Base-by-base conservation (phyloP, 2,797 vertebrate species). In the Pseudotriccus pelzelni region DNA sequence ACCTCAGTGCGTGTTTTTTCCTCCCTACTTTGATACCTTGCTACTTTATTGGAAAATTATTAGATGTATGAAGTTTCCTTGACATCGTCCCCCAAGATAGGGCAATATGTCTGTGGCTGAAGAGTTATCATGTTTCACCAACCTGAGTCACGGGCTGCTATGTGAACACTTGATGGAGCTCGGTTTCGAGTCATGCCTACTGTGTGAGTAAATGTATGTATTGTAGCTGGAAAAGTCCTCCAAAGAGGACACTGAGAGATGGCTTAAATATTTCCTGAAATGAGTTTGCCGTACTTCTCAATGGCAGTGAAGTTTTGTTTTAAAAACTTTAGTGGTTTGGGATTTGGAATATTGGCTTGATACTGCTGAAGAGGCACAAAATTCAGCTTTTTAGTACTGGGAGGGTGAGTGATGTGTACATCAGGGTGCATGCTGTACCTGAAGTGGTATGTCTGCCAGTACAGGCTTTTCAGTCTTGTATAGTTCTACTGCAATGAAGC, bases 91-190 rank as follows among this genome's bases (percentile, higher is more conserved):
- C 60, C 60, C 28, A 23, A 74, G 41, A 76, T 0, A 30, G 37
- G 39, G 43, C 75, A 68, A 18, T 58, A 32, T 93, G 60, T 77
- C 64, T 10, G 37, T 92, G 39, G 28, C 21, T 58, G 53, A 21
- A 50, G 27, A 73, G n/a, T 78, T 94, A 79, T 49, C 47, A 23
- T 69, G 25, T 41, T 44, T 95, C 50, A 25, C 69, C 87, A 84
- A 16, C 84, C n/a, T 59, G 77, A 96, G 72, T 85, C 84, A 87
- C 10, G 32, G 44, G 32, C 76, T 95, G 69, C 46, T 49, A n/a
- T 82, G 84, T 70, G 22, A 52, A 14, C 72, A 5, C 70, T 76
- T 39, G 30, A 69, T 62, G 52, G 50, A 76, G 63, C 59, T 91
- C 0, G 0, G 59, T 80, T 80, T 91, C 0, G 1, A 88, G 58